These are phyloP conservation scores for Neoseiulus cucumeris DNA, from an alignment of 1,140 invertebrate genomes.

Conservation along the genomic window DNA sequence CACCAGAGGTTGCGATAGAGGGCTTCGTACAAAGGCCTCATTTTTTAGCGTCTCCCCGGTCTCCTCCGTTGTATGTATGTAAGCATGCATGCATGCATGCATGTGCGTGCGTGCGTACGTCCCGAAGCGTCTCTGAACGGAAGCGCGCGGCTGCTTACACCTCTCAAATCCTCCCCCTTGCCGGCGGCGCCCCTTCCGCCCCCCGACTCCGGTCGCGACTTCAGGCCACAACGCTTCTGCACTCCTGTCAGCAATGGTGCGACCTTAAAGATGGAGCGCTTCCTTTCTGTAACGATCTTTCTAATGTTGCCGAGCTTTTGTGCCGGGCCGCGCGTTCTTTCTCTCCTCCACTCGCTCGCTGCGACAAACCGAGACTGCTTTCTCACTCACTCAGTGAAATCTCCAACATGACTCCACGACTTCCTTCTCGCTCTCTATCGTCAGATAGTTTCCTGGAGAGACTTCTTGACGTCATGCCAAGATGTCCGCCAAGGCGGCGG, in stretches of 20 bases:
- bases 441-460: background rate
- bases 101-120: too few relatives aligned
- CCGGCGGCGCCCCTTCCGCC: too few relatives aligned
- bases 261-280: conserved; percentile 10
- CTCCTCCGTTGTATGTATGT: too few relatives aligned
- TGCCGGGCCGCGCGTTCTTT: background rate
- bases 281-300: conserved; percentile 8
- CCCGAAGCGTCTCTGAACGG: too few relatives aligned
- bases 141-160: too few relatives aligned
- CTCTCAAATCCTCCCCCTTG: too few relatives aligned
- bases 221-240: background rate
- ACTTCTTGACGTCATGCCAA: conserved; percentile 5
- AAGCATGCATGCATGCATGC: too few relatives aligned
- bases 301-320: conserved; percentile 9
- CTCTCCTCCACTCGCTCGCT: background rate
- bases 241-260: background rate
- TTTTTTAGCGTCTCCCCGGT: too few relatives aligned
- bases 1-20: too few relatives aligned
- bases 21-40: too few relatives aligned
- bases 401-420: background rate
- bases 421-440: background rate
- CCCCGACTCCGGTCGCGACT: too few relatives aligned
- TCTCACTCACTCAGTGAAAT: background rate
- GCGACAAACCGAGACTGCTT: too few relatives aligned
- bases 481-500: background rate